phyloP scores from a whole-genome alignment of 2,888 invertebrate species.

The Phortica okadai region DNA sequence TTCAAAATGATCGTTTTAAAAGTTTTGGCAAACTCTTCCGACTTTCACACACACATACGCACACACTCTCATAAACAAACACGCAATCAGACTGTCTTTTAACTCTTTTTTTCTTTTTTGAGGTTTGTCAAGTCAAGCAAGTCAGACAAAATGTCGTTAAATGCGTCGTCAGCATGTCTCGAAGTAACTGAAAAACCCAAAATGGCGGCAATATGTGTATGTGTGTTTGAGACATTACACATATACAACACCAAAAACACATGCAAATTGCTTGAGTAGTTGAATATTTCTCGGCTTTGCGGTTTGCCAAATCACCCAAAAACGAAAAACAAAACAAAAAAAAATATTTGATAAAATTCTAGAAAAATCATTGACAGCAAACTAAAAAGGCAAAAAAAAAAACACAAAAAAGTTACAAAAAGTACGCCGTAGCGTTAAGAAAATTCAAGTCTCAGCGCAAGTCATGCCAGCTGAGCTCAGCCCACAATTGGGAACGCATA shows the following conservation, averaged over 20 bases:
- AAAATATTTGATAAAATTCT: not conserved
- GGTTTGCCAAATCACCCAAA: not conserved
- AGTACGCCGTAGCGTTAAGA: not conserved
- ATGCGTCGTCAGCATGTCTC: not conserved
- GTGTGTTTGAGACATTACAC: not conserved
- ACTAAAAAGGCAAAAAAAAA: conserved; percentile 29
- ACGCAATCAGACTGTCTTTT: not conserved
- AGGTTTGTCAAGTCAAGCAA: too few relatives aligned
- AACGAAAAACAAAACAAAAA: conserved; percentile 10
- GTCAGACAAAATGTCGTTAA: not conserved
- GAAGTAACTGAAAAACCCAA: not conserved
- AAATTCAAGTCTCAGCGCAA: conserved; percentile 25
- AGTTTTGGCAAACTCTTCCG: conserved; percentile 1
- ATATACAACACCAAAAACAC: not conserved
- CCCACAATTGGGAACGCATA: not conserved
- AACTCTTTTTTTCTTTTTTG: not conserved
- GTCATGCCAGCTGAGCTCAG: not conserved
- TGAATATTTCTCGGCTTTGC: not conserved
- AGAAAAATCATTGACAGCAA: conserved; percentile 37
- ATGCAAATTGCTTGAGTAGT: not conserved
- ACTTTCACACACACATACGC: not conserved
- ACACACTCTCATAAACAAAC: not conserved
- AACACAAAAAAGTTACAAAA: conserved; percentile 30
- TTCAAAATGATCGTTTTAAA: conserved; percentile 53
- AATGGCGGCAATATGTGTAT: not conserved